These are phyloP conservation scores for Acheta domesticus DNA, from an alignment of 2,888 invertebrate genomes.

Conservation along the genomic window DNA sequence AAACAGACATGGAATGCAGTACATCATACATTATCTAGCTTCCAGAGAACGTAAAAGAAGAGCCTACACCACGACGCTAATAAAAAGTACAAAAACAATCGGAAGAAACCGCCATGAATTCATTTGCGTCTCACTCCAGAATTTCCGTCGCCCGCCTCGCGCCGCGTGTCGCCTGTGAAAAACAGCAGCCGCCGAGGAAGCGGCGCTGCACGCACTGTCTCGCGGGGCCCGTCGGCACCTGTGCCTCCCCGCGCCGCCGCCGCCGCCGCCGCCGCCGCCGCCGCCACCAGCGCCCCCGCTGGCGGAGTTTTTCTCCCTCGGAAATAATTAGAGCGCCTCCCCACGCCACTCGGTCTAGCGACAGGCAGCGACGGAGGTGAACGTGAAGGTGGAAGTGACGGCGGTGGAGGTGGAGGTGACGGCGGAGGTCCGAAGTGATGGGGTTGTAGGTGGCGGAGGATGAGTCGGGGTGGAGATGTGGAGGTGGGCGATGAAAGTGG, in stretches of 20 bases:
- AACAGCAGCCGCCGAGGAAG: not conserved
- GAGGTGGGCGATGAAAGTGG: constrained; percentile 32
- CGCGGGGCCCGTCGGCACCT: not conserved
- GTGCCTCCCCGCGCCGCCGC: not conserved
- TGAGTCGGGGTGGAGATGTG: constrained; percentile 27
- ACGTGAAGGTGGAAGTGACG: too few species aligned
- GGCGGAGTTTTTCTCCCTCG: not conserved
- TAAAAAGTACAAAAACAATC: too few species aligned
- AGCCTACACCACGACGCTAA: too few species aligned
- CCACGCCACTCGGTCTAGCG: not conserved
- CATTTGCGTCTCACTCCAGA: too few species aligned
- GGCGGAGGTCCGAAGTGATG: constrained; percentile 24
- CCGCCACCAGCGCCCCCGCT: too few species aligned
- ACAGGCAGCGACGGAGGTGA: too few species aligned
- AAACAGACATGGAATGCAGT: too few species aligned
- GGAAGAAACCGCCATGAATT: too few species aligned
- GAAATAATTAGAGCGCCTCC: constrained; percentile 10
- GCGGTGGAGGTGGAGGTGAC: not conserved
- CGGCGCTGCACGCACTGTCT: constrained; percentile 18
- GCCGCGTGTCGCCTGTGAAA: constrained; percentile 18
- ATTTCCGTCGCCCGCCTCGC: not conserved
- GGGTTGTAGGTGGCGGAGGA: not conserved
- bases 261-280: not conserved
- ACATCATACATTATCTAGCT: too few species aligned
- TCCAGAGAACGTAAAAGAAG: too few species aligned